Evolutionary conservation across 2,797 vertebrate species (phyloP).

Genomic region (Columba guinea): DNA sequence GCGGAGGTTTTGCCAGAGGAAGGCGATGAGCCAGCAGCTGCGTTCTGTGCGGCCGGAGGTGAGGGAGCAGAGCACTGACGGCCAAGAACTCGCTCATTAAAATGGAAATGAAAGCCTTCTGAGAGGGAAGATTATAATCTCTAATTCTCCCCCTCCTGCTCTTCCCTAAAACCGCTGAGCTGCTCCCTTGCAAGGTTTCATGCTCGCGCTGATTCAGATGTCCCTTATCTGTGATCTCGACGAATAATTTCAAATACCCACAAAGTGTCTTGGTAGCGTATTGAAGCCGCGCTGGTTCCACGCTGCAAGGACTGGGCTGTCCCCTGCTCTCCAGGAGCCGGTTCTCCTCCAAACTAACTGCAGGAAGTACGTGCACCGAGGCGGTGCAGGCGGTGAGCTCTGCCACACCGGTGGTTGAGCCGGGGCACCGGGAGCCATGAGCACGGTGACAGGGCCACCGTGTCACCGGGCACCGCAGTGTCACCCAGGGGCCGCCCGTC

Average conservation of each 20-base stretch:
- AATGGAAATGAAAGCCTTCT: neutral
- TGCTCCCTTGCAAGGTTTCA: neutral
- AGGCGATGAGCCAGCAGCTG: neutral
- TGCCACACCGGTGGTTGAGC: neutral
- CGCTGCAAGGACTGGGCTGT: neutral
- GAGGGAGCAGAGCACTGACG: rapidly evolving
- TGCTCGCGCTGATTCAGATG: neutral
- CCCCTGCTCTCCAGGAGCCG: constrained; percentile 1
- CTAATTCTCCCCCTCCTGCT: neutral
- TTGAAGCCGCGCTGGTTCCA: rapidly evolving
- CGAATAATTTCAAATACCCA: neutral
- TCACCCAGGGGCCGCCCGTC: rapidly evolving
- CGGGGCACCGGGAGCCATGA: neutral
- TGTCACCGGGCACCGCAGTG: rapidly evolving
- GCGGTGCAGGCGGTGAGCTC: neutral
- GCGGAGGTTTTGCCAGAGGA: rapidly evolving
- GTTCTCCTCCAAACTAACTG: neutral
- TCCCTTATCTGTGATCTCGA: neutral
- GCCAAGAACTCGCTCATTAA: neutral
- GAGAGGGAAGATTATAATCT: neutral
- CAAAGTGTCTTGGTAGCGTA: neutral
- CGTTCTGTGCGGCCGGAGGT: rapidly evolving
- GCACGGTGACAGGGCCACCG: no score
- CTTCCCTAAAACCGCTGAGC: neutral
- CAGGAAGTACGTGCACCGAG: neutral